Evolutionary conservation across 2,797 vertebrate genomes (phyloP).

Genomic region (Oryzias dopingdopingensis): DNA sequence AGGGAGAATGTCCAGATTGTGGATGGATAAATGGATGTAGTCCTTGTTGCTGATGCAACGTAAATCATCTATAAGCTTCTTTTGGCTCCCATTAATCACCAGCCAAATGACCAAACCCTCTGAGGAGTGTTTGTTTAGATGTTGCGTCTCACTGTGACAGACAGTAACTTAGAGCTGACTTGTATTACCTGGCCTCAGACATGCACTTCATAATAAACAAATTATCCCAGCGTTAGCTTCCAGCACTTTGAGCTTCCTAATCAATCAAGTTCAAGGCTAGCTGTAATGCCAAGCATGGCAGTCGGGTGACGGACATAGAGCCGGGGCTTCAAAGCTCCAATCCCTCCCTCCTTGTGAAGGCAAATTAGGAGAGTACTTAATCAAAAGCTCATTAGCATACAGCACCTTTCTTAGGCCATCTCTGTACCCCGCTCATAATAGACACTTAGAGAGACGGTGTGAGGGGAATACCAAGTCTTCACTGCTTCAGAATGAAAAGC

Average conservation of each 20-base stretch:
- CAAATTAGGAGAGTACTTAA: conserved; percentile 77
- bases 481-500: conserved; percentile 30
- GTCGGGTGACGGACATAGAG: conserved; percentile 34
- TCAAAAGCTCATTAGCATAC: conserved; percentile 79
- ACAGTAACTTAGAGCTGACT: conserved; percentile 40
- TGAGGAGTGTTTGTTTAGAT: conserved; percentile 42
- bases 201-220: conserved; percentile 56
- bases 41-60: conserved; percentile 1
- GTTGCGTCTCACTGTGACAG: conserved; percentile 33
- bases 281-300: conserved; percentile 36
- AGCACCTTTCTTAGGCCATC: conserved; percentile 42
- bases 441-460: conserved; percentile 49
- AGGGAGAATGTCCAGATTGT: too few relatives aligned
- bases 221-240: conserved; percentile 68
- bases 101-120: conserved; percentile 36
- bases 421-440: conserved; percentile 59
- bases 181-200: conserved; percentile 30
- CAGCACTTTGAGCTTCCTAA: conserved; percentile 45
- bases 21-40: background rate
- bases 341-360: conserved; percentile 59
- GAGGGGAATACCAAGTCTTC: conserved; percentile 59
- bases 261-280: conserved; percentile 60
- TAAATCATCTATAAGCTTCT: conserved; percentile 30
- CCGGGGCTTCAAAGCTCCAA: conserved; percentile 30
- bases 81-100: conserved; percentile 36